Base-by-base conservation (phyloP, 2,888 invertebrate genomes). In the Netelia virgata region DNA sequence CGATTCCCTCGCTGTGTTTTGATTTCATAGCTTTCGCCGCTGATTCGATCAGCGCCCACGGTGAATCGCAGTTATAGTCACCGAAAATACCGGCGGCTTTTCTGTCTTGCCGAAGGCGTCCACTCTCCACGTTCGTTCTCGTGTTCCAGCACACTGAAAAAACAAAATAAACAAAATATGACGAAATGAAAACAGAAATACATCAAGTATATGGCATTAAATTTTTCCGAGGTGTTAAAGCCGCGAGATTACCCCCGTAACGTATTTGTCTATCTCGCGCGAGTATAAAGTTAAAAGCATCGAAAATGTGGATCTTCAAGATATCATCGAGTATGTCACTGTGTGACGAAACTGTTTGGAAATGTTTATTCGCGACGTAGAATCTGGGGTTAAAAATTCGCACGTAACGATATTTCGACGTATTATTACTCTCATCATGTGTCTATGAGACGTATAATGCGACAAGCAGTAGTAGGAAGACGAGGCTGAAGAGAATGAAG, bases 11-110 rank as follows among this genome's bases (percentile, higher is more conserved):
- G 66, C 97, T 96, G 91, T 97, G 97, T 83, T 97, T 95, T 75
- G 96, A 96, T 94, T 96, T 96, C 98, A 98, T 98, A 88, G 97
- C 97, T 91, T 95, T 95, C 81, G 98, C 97, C 8, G 98, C 98
- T 57, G 98, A 98, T 93, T 97, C 97, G 89, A 98, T 97, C 90
- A 98, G 96, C 91, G 96, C 96, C 96, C 97, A 97, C 6, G 98
- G 97, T 89, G 98, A 97, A 94, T 98, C 98, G 94, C 98, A 98
- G 86, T 96, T 95, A 94, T 97, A 97, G 94, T 97, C 96, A 66
- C 97, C 97, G 93, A 95, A 97, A 89, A 95, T 94, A 72, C 98
- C 97, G 86, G 96, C 95, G 14, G 95, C 95, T 87, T 95, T 94
- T 91, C 94, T 95, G 94, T 91, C 91, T 61, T 93, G 92, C 68